A percentile compares a stretch with the other conserved stretches of the same genome.
These are phyloP conservation scores for Peromyscus aztecus DNA, from an alignment of 2,797 vertebrate genomes.

Conservation along the genomic window DNA sequence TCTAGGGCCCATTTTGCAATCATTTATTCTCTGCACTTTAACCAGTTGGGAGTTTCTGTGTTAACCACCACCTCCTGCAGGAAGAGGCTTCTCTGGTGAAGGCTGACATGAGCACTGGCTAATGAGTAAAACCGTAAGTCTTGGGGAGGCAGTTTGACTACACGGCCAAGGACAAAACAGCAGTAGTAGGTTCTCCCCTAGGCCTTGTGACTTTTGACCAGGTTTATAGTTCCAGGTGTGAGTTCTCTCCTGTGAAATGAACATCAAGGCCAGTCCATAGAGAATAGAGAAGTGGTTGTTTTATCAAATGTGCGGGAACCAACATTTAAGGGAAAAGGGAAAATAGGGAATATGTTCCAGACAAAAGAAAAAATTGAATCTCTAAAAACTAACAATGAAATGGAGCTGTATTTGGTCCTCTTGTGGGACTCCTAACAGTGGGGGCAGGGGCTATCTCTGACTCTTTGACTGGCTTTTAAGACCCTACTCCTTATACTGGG, in stretches of 20 bases:
- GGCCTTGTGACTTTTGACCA: not conserved
- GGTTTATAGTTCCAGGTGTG: not conserved
- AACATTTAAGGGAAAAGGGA: not conserved
- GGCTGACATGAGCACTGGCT: not conserved
- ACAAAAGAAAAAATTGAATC: not conserved
- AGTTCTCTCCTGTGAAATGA: not conserved
- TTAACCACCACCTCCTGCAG: not conserved
- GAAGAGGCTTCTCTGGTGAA: not conserved
- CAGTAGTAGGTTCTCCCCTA: not conserved
- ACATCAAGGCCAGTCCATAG: not conserved
- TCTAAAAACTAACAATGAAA: not conserved
- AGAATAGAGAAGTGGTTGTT: not conserved
- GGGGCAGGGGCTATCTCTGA: not conserved
- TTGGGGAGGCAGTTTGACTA: not conserved
- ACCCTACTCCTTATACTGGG: not conserved
- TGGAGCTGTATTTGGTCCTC: not conserved
- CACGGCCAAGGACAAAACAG: not conserved
- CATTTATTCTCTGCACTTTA: no score
- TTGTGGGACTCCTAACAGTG: not conserved
- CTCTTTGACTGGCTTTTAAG: not conserved
- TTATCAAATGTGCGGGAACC: not conserved
- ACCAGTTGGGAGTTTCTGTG: not conserved
- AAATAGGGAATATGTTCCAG: not conserved
- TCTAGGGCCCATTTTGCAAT: no score
- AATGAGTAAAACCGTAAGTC: not conserved